A percentile compares a stretch with the other conserved stretches of the same genome.
Evolutionary conservation across 2,888 invertebrate genomes (phyloP).

Genomic region (Eupeodes latifasciatus): DNA sequence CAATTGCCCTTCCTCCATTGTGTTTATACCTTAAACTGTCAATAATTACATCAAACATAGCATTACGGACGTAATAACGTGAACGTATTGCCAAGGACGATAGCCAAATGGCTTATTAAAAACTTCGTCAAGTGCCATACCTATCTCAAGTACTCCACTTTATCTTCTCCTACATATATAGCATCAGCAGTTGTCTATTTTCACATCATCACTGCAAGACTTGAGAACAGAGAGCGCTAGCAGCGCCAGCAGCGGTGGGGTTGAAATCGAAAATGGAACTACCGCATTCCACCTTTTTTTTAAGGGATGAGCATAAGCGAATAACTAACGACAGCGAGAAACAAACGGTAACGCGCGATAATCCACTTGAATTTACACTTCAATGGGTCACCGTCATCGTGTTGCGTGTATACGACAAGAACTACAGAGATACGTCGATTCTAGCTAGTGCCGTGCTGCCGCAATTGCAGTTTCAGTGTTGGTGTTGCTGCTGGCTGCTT

Average conservation of each 20-base stretch:
- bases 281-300: slow-evolving; percentile 48
- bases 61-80: neutral
- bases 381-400: slow-evolving; percentile 49
- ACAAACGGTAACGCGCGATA: slow-evolving; percentile 39
- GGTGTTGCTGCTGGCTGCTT: neutral
- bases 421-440: slow-evolving; percentile 9
- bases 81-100: slow-evolving; percentile 43
- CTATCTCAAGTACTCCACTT: slow-evolving; percentile 54
- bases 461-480: neutral
- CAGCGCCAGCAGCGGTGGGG: neutral
- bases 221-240: neutral
- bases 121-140: slow-evolving; percentile 63
- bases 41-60: slow-evolving; percentile 38
- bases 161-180: slow-evolving; percentile 1
- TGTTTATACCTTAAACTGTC: neutral
- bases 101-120: slow-evolving; percentile 60
- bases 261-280: slow-evolving; percentile 17
- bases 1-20: slow-evolving; percentile 6
- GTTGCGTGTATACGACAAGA: neutral
- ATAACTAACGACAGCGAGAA: neutral
- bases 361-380: slow-evolving; percentile 64
- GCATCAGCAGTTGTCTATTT: slow-evolving; percentile 61
- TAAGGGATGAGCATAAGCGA: slow-evolving; percentile 36
- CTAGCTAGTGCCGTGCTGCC: neutral
- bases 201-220: slow-evolving; percentile 35